Base-by-base conservation (phyloP, 1,140 invertebrate species). In the Papilio dardanus region DNA sequence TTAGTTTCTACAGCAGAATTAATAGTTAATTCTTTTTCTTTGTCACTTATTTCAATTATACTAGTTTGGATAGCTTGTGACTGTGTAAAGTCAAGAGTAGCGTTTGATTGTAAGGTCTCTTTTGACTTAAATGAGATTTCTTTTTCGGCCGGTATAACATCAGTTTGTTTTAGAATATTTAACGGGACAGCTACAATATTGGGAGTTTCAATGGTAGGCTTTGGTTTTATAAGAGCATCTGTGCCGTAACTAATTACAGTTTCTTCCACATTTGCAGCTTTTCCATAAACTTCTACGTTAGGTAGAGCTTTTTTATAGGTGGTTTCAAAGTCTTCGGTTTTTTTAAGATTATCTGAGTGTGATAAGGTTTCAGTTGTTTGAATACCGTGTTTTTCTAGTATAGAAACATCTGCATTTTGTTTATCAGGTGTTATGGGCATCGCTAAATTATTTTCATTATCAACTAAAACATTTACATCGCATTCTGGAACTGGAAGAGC, bases 251-350 rank as follows among this genome's bases (percentile, higher is more conserved):
- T 86, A 8, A 81, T 37, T 30, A 88, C 73, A 50, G 88, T 67
- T 85, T 91, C 89, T 80, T 91, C 85, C 24, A 81, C 80, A n/a
- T 83, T 83, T 30, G 89, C 86, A 31, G 83, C 77, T 84, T 93
- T 93, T 16, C 85, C 85, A 81, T 90, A 90, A 35, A 89, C 79
- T 62, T 93, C 90, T 33, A 92, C 80, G 80, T 86, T 91, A 19
- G 76, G 21, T 42, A 58, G 14, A 37, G 89, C 89, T 35, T 62
- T 84, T 83, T 87, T 87, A 21, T 81, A 78, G 19, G 77, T 62
- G 1, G 83, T 66, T 74, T 83, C 77, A 40, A 86, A 71, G 12
- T 78, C 71, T 24, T 80, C 65, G 2, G 77, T 75, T 35, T 67
- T 78, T 66, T 86, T 76, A n/a, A 89, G 30, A 79, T 85, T 90